Conservation (phyloP, 1,140 invertebrate genomes). For the Pseudomyrmex sp. region DNA sequence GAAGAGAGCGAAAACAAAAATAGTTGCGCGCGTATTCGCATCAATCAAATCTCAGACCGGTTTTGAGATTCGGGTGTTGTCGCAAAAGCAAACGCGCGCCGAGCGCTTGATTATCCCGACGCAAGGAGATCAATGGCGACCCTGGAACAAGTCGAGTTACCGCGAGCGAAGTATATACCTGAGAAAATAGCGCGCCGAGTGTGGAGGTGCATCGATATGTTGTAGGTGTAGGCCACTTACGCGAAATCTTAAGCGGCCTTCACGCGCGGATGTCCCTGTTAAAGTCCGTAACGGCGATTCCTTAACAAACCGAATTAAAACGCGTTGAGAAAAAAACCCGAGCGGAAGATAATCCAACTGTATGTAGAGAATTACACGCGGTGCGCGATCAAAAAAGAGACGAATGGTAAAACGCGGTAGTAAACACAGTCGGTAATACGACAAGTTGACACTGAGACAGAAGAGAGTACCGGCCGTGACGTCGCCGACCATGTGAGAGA, state of each 20-base stretch:
- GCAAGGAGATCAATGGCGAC: constrained; percentile 41
- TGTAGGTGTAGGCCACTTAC: constrained; percentile 27
- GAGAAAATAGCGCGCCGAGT: constrained; percentile 39
- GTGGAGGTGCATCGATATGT: constrained; percentile 36
- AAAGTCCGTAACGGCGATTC: neutral
- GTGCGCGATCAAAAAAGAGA: neutral
- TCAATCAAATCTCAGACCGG: no score
- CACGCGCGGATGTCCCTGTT: constrained; percentile 6
- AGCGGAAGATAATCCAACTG: neutral
- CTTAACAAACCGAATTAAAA: neutral
- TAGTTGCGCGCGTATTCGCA: no score
- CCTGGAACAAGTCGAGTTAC: constrained; percentile 42
- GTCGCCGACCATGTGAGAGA: constrained; percentile 43
- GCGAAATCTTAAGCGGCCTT: constrained; percentile 22
- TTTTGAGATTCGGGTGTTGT: no score
- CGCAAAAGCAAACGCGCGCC: constrained; percentile 25
- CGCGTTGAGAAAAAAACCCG: neutral
- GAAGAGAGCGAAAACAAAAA: neutral
- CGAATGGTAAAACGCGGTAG: neutral
- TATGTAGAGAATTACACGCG: neutral
- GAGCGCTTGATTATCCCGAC: constrained; percentile 16
- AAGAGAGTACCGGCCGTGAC: constrained; percentile 20
- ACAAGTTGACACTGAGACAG: neutral
- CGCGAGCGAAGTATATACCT: constrained; percentile 28
- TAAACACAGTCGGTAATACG: constrained; percentile 28